Evolutionary conservation across 2,888 invertebrate genomes (phyloP).

Genomic region (Phengaris alcon): DNA sequence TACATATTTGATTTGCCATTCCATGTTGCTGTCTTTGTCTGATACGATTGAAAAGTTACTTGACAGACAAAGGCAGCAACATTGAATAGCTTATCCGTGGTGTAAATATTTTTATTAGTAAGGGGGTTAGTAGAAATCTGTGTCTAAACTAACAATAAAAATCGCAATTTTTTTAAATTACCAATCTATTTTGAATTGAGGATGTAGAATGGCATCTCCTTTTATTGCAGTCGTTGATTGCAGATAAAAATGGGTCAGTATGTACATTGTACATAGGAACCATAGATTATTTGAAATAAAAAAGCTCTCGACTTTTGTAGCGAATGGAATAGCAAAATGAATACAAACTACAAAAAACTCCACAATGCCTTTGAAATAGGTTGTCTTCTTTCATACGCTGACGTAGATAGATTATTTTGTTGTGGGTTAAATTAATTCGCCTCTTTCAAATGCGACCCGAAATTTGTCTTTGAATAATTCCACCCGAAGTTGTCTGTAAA

Average conservation of each 20-base stretch:
- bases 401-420: conserved; percentile 33
- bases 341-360: conserved; percentile 33
- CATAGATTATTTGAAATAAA: conserved; percentile 7
- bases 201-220: no score
- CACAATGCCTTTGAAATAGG: conserved; percentile 36
- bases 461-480: conserved; percentile 16
- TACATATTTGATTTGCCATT: no score
- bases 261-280: neutral
- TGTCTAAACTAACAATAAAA: no score
- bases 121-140: no score
- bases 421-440: conserved; percentile 25
- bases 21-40: no score
- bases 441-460: conserved; percentile 12
- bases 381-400: conserved; percentile 32
- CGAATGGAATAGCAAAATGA: conserved; percentile 34
- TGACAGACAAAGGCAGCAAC: neutral
- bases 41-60: neutral
- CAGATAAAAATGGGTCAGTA: neutral
- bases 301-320: conserved; percentile 27
- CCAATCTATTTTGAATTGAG: no score
- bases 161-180: no score
- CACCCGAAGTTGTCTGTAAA: neutral
- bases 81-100: no score
- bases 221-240: neutral
- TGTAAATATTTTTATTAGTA: no score